These are phyloP conservation scores for Astyanax mexicanus DNA, from an alignment of 2,797 vertebrate genomes.

Conservation along the genomic window DNA sequence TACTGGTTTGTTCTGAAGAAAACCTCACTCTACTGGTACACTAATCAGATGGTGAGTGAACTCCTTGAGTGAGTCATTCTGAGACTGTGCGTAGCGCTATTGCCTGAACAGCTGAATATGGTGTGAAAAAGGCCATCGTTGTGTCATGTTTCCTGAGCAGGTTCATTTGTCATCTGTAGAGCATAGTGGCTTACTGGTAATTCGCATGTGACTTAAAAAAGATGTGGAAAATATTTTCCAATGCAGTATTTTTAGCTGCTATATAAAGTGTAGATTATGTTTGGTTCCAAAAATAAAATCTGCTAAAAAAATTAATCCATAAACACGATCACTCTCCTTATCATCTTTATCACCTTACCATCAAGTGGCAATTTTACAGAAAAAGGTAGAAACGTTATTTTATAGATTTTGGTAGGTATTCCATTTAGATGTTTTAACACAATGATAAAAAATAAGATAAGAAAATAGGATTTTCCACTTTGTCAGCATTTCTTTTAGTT, in stretches of 20 bases:
- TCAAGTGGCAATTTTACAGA: too few relatives aligned
- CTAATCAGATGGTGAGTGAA: conserved; percentile 86
- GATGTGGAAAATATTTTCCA: neutral
- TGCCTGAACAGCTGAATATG: neutral
- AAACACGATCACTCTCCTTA: too few relatives aligned
- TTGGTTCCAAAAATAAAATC: neutral
- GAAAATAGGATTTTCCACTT: too few relatives aligned
- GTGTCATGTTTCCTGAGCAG: conserved; percentile 6
- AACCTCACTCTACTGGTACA: conserved; percentile 93
- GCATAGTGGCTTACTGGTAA: neutral
- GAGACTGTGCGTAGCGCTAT: neutral
- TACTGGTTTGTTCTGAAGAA: conserved; percentile 98
- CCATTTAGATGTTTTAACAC: too few relatives aligned
- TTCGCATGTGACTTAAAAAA: conserved; percentile 11
- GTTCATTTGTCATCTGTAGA: neutral
- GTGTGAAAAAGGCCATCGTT: neutral
- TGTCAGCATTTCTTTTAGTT: too few relatives aligned
- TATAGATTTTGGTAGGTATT: too few relatives aligned
- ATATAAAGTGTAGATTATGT: neutral
- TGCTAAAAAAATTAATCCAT: too few relatives aligned
- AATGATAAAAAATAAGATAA: too few relatives aligned
- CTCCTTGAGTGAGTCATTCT: neutral
- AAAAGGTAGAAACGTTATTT: too few relatives aligned
- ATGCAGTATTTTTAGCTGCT: neutral
- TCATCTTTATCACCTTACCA: too few relatives aligned